These are phyloP conservation scores for Syritta pipiens DNA, from an alignment of 2,888 invertebrate species.

Conservation along the genomic window DNA sequence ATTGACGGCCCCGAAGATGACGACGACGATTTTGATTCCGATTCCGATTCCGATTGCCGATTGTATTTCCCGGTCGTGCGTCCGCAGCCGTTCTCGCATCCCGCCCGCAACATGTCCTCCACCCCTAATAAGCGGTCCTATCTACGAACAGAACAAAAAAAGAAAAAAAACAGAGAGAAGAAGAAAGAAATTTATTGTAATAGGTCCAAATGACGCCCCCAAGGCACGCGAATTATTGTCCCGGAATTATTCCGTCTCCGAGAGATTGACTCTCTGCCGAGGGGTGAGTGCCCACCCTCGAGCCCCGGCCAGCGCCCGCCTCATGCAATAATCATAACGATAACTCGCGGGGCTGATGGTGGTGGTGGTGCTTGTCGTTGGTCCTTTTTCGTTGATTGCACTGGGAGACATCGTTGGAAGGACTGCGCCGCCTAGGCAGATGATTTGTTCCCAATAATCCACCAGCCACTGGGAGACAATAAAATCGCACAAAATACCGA, in stretches of 20 bases:
- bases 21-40: too few relatives aligned
- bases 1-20: conserved; percentile 45
- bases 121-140: conserved; percentile 36
- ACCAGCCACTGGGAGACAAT: conserved; percentile 44
- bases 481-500: conserved; percentile 59
- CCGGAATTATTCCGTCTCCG: conserved; percentile 52
- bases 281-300: conserved; percentile 31
- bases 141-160: not conserved
- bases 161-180: not conserved
- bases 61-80: conserved; percentile 43
- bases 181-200: conserved; percentile 68
- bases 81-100: conserved; percentile 1
- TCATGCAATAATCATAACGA: conserved; percentile 69
- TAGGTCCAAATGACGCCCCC: conserved; percentile 70
- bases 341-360: conserved; percentile 44
- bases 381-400: conserved; percentile 61
- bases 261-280: too few relatives aligned
- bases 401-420: conserved; percentile 29
- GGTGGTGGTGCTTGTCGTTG: conserved; percentile 26
- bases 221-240: conserved; percentile 68
- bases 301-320: conserved; percentile 34
- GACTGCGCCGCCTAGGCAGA: conserved; percentile 45
- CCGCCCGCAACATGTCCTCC: conserved; percentile 54
- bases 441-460: conserved; percentile 65
- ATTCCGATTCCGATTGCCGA: conserved; percentile 18